These are phyloP conservation scores for Mola mola DNA, from an alignment of 2,113 vertebrate genomes.

Conservation along the genomic window DNA sequence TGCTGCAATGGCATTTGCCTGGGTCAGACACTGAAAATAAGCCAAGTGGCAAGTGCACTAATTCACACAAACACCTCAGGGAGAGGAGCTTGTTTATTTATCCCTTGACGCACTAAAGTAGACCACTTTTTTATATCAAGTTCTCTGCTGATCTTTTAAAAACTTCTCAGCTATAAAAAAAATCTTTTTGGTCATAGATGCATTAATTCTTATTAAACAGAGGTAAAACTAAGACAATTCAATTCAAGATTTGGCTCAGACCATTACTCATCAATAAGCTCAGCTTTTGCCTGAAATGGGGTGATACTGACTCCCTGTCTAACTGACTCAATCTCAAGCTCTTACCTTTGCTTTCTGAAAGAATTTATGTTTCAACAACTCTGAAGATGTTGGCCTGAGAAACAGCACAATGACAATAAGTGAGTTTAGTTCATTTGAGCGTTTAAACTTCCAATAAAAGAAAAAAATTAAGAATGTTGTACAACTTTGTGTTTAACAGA, in stretches of 20 bases:
- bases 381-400: constrained; percentile 92
- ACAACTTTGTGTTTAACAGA: neutral
- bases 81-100: too few species aligned
- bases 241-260: too few species aligned
- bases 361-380: constrained; percentile 95
- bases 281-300: constrained; percentile 4
- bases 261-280: constrained; percentile 30
- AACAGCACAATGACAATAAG: constrained; percentile 34
- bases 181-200: too few species aligned
- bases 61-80: neutral
- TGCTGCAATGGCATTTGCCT: constrained; percentile 46
- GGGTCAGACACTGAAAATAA: constrained; percentile 15
- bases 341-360: constrained; percentile 98
- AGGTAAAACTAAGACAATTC: too few species aligned
- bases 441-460: neutral
- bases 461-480: neutral
- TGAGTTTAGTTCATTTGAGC: constrained; percentile 11
- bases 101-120: too few species aligned
- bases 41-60: neutral
- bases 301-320: constrained; percentile 36
- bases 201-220: too few species aligned
- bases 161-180: too few species aligned
- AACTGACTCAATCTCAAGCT: constrained; percentile 5
- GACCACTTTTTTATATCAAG: too few species aligned
- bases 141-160: too few species aligned